Percentiles rank a stretch among this genome's conserved stretches.
These are phyloP conservation scores for Rhimphoctona megacephalus DNA, from an alignment of 2,888 invertebrate genomes.

Conservation along the genomic window DNA sequence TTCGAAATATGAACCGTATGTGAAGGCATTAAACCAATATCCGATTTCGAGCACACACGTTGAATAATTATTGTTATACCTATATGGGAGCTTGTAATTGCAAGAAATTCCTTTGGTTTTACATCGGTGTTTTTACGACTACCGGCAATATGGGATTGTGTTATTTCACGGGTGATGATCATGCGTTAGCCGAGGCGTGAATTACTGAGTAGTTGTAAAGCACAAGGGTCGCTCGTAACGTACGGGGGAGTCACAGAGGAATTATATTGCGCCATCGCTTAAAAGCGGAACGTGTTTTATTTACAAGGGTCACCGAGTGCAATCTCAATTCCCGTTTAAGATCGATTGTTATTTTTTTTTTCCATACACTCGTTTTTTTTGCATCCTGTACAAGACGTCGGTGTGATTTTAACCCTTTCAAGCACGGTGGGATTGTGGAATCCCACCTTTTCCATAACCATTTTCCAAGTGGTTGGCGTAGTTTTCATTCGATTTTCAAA, in stretches of 20 bases:
- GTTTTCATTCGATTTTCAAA: no score
- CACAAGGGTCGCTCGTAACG: neutral
- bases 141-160: conserved; percentile 8
- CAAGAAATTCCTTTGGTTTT: conserved; percentile 18
- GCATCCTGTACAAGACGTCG: neutral
- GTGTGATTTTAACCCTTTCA: neutral
- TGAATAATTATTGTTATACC: neutral
- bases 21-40: neutral
- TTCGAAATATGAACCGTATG: neutral
- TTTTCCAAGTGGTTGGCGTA: no score
- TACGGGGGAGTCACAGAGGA: neutral
- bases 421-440: no score
- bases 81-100: conserved; percentile 3
- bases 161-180: conserved; percentile 31
- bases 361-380: neutral
- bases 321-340: conserved; percentile 19
- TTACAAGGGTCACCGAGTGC: conserved; percentile 25
- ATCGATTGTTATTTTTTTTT: conserved; percentile 23
- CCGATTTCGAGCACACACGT: neutral
- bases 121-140: conserved; percentile 13
- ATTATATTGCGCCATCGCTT: conserved; percentile 24
- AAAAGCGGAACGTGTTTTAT: neutral
- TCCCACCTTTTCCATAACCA: no score
- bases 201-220: conserved; percentile 18
- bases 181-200: conserved; percentile 12